Conservation (phyloP, 2,797 vertebrate genomes). For the Epinephelus awoara region DNA sequence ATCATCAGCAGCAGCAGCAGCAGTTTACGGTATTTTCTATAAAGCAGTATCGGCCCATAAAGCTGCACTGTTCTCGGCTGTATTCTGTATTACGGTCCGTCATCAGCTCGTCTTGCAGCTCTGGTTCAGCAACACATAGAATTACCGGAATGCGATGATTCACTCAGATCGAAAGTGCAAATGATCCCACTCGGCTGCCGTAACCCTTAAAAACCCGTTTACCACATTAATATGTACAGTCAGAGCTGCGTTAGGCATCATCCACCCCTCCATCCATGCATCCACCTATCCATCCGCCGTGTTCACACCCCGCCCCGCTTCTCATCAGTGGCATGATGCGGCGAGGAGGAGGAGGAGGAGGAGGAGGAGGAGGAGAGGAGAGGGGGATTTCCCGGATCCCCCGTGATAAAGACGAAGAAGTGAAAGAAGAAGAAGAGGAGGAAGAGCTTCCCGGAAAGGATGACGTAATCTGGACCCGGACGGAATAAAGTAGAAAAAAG, state of each 20-base stretch:
- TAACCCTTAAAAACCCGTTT: background rate
- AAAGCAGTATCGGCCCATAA: background rate
- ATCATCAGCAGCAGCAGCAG: no score
- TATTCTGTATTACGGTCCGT: background rate
- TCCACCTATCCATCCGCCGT: background rate
- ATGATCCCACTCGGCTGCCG: slow-evolving; percentile 35
- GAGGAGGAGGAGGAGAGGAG: background rate
- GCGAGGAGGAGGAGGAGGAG: slow-evolving; percentile 9
- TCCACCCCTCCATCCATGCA: background rate
- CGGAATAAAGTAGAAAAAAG: slow-evolving; percentile 6
- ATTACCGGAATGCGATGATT: slow-evolving; percentile 76
- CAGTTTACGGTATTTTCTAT: background rate
- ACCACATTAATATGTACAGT: slow-evolving; percentile 25
- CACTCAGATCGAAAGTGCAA: slow-evolving; percentile 69
- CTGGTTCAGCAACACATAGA: background rate
- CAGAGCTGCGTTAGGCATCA: background rate
- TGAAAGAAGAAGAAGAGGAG: slow-evolving; percentile 1
- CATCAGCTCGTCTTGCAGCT: slow-evolving; percentile 6
- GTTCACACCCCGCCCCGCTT: background rate
- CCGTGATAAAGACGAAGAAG: slow-evolving; percentile 16
- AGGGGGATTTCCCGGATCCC: slow-evolving; percentile 59
- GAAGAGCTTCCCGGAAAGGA: slow-evolving; percentile 84
- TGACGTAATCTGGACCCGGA: slow-evolving; percentile 57
- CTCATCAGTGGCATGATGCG: slow-evolving; percentile 35
- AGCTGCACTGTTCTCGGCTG: background rate